Conservation (phyloP, 2,113 vertebrate genomes). For the Calonectris borealis region DNA sequence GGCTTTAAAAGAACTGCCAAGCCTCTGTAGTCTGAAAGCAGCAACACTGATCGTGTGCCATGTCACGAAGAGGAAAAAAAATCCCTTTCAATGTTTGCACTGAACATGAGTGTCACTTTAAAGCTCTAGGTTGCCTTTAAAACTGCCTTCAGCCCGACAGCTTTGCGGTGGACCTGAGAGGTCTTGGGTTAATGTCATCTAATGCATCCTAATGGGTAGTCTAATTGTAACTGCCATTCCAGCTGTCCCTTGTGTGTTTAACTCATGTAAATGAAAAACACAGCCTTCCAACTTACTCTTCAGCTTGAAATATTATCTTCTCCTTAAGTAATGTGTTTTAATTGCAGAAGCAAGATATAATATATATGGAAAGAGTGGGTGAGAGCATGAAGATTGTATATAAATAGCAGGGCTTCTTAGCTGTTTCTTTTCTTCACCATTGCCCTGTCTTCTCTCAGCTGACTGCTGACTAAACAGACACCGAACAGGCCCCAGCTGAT, state of each 20-base stretch:
- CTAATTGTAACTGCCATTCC: slow-evolving; percentile 67
- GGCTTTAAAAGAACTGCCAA: slow-evolving; percentile 19
- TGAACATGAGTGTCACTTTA: slow-evolving; percentile 29
- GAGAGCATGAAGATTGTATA: not conserved
- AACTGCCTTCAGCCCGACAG: slow-evolving; percentile 5
- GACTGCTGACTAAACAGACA: not conserved
- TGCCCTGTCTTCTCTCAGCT: not conserved
- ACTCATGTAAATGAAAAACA: slow-evolving; percentile 64
- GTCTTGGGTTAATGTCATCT: slow-evolving; percentile 70
- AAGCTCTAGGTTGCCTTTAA: slow-evolving; percentile 33
- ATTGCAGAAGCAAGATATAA: slow-evolving; percentile 43
- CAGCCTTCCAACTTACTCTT: slow-evolving; percentile 47
- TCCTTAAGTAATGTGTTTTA: slow-evolving; percentile 45
- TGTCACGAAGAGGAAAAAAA: not conserved
- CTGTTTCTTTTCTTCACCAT: not conserved
- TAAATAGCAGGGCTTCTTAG: not conserved
- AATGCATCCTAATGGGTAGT: slow-evolving; percentile 65
- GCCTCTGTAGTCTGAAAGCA: not conserved
- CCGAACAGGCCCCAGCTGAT: not conserved
- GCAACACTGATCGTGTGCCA: not conserved
- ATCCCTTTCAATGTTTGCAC: not conserved
- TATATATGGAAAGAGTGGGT: not conserved
- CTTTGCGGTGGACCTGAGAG: slow-evolving; percentile 56
- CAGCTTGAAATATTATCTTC: slow-evolving; percentile 50
- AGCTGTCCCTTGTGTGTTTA: slow-evolving; percentile 60